Conservation (phyloP, 1,140 invertebrate species). For the Drosophila carrolli region DNA sequence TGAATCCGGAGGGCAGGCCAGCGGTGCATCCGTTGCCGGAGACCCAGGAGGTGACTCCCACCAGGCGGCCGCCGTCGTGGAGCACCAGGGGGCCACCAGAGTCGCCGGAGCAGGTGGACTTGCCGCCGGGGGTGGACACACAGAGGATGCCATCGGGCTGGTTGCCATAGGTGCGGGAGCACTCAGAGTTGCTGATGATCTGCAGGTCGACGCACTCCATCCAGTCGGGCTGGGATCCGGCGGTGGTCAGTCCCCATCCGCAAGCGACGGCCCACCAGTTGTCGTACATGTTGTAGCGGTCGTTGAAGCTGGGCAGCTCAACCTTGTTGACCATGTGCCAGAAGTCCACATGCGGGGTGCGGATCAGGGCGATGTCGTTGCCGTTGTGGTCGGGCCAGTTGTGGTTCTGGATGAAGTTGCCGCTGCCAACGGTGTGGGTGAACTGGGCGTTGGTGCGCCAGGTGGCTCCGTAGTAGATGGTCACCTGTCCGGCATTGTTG, state of each 20-base stretch:
- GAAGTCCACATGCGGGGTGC: constrained; percentile 50
- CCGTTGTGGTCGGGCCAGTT: constrained; percentile 5
- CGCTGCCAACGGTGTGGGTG: constrained; percentile 38
- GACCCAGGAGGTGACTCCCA: constrained; percentile 49
- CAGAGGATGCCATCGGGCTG: constrained; percentile 56
- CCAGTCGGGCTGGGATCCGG: constrained; percentile 44
- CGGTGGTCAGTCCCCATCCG: constrained; percentile 55
- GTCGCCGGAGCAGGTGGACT: constrained; percentile 85
- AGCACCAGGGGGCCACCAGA: constrained; percentile 85
- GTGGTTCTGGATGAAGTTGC: constrained; percentile 47
- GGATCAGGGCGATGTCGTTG: constrained; percentile 53
- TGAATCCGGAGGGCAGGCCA: constrained; percentile 84
- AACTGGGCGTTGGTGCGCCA: constrained; percentile 54
- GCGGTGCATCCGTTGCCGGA: constrained; percentile 31
- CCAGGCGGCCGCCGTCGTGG: constrained; percentile 46
- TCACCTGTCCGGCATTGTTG: constrained; percentile 21
- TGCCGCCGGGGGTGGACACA: constrained; percentile 45
- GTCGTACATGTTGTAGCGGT: constrained; percentile 51
- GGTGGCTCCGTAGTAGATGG: constrained; percentile 64
- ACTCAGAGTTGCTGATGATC: constrained; percentile 46
- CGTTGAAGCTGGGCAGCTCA: constrained; percentile 54
- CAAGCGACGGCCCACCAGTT: constrained; percentile 52
- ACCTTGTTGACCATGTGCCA: constrained; percentile 56
- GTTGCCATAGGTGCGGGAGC: constrained; percentile 22
- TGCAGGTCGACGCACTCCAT: constrained; percentile 53